Evolutionary conservation across 2,113 vertebrate genomes (phyloP), one percentile per base, ranked within the genome.

Genomic region (Collichthys lucidus): DNA sequence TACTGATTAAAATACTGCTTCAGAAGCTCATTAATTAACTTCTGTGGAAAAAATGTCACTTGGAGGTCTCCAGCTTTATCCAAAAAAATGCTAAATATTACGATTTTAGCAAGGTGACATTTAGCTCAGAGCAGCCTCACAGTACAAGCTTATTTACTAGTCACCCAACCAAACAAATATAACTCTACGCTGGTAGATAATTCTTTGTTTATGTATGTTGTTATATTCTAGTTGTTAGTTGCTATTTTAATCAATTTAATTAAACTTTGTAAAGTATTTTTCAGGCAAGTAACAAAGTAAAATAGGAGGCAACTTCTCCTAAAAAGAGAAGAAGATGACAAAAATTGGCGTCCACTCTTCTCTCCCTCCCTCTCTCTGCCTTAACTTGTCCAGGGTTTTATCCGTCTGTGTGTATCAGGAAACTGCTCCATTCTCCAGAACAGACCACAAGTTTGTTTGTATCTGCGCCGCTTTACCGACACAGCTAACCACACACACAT

Each of bases 361-460:
- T 55, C 47, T 46, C 61, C 31, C 26, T 49, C 40, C 60, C 50
- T 74, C 71, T 74, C 6, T 80, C 16, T 79, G 90, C 89, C 87
- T 83, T 56, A 62, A 84, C 90, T 91, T 82, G 87, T 90, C 80
- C 57, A 17, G 77, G 62, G 74, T 63, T 86, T 90, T 82, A 84
- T 87, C 83, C 85, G 49, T 65, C 80, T 68, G 73, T 82, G 72
- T 79, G 86, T 87, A 87, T 75, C 78, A 90, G 92, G 91, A 92
- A 93, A 91, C 88, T 79, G 65, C 84, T 47, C 89, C 88, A 80
- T 92, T 92, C 84, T 90, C 57, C 24, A 56, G 42, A 40, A 56
- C 64, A 85, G 56, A 87, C 87, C 84, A 52, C 82, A 86, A 73
- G 91, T 91, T 82, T 92, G 91, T 92, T 92, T 92, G 80, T 83